phyloP scores from a whole-genome alignment of 92 coral and sea anemone species.

The Epizoanthus scotinus region DNA sequence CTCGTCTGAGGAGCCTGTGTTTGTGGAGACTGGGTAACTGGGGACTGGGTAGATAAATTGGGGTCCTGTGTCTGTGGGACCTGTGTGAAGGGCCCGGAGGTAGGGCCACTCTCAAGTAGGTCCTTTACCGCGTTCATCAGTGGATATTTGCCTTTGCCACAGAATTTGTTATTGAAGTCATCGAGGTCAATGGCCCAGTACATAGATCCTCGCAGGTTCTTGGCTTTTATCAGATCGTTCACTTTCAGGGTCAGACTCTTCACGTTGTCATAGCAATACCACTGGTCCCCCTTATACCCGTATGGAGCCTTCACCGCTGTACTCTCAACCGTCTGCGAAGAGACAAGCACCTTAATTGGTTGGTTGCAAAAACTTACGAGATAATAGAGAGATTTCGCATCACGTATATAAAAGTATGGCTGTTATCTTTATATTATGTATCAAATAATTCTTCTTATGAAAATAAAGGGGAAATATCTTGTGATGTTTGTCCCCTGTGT shows the following conservation, averaged over 20 bases:
- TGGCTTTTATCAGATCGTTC: constrained; percentile 56
- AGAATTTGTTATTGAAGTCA: constrained; percentile 63
- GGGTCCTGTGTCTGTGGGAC: neutral
- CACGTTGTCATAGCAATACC: constrained; percentile 78
- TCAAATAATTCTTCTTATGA: too few species aligned
- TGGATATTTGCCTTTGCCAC: constrained; percentile 69
- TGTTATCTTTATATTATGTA: too few species aligned
- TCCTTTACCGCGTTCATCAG: constrained; percentile 70
- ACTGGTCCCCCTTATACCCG: constrained; percentile 72
- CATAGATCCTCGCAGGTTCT: constrained; percentile 76
- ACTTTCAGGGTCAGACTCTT: constrained; percentile 67
- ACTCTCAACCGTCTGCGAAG: constrained; percentile 7
- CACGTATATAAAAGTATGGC: too few species aligned
- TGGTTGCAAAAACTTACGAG: neutral
- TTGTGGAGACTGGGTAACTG: neutral
- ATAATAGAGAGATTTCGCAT: too few species aligned
- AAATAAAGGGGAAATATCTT: too few species aligned
- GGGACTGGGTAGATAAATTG: neutral
- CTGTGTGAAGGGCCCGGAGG: neutral
- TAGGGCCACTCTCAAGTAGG: constrained; percentile 43
- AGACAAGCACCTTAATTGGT: neutral
- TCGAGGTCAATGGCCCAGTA: constrained; percentile 85
- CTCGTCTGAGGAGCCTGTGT: neutral
- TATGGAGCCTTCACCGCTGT: constrained; percentile 67
- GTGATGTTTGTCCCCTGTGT: too few species aligned